phyloP scores from a whole-genome alignment of 2,888 invertebrate species.

The Synergus umbraculus region DNA sequence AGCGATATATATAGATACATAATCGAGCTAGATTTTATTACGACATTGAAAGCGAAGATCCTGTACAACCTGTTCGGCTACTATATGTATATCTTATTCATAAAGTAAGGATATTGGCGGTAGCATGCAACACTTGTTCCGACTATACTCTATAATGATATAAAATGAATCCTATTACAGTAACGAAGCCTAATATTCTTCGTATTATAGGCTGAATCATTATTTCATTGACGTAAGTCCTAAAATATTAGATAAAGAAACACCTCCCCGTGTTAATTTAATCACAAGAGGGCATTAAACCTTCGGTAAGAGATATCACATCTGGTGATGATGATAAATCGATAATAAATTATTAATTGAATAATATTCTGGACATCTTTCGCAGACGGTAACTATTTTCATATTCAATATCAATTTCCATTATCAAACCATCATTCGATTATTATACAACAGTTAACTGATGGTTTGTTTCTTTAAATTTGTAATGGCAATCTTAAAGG shows the following conservation, averaged over 20 bases:
- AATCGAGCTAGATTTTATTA: neutral
- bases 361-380: no score
- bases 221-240: neutral
- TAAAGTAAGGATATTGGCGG: constrained; percentile 9
- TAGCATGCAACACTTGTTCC: constrained; percentile 31
- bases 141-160: constrained; percentile 19
- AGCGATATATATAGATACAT: neutral
- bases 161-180: constrained; percentile 17
- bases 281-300: no score
- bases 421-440: no score
- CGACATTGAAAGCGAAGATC: neutral
- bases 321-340: no score
- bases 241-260: neutral
- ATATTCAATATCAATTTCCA: no score
- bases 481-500: neutral
- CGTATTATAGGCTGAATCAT: neutral
- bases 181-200: neutral
- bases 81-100: neutral
- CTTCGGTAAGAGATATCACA: no score
- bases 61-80: constrained; percentile 20
- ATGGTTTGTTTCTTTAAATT: neutral
- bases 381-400: no score
- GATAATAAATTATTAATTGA: no score
- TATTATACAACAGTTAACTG: no score
- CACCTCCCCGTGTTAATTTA: neutral